Evolutionary conservation across 2,797 vertebrate genomes (phyloP).

Genomic region (Pantherophis vulpinus): DNA sequence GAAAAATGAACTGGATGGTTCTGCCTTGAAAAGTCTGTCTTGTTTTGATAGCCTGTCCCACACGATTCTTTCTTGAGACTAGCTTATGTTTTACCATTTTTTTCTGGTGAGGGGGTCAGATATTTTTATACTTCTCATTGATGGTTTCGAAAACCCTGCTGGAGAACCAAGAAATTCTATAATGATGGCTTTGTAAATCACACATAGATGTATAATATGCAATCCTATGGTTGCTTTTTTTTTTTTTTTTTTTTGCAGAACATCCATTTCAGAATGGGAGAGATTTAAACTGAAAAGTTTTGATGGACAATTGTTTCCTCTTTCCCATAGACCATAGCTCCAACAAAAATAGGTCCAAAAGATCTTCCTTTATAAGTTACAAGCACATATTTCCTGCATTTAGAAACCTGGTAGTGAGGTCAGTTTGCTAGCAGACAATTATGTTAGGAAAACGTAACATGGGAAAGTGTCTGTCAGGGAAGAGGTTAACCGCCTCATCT

Average conservation of each 20-base stretch:
- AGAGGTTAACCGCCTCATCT: not conserved
- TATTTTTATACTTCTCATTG: not conserved
- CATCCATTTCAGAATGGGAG: not conserved
- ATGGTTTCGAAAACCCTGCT: not conserved
- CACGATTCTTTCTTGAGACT: not conserved
- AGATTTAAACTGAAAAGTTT: not conserved
- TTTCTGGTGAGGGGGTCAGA: not conserved
- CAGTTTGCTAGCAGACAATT: not conserved
- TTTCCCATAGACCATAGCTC: not conserved
- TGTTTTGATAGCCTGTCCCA: not conserved
- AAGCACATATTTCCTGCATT: not conserved
- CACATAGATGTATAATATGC: not conserved
- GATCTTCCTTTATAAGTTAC: not conserved
- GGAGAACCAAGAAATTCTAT: not conserved
- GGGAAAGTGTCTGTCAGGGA: not conserved
- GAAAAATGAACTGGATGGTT: not conserved
- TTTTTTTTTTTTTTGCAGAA: not conserved
- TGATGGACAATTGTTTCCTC: not conserved
- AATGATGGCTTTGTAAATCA: not conserved
- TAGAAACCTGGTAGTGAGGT: not conserved
- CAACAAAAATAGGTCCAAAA: not conserved
- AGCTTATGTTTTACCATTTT: not conserved
- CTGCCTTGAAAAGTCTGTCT: not conserved
- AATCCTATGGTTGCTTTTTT: not conserved
- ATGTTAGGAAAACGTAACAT: not conserved